Percentiles rank a stretch among this genome's conserved stretches.
phyloP scores from a whole-genome alignment of 2,113 vertebrate species.

The Psilopogon haemacephalus region DNA sequence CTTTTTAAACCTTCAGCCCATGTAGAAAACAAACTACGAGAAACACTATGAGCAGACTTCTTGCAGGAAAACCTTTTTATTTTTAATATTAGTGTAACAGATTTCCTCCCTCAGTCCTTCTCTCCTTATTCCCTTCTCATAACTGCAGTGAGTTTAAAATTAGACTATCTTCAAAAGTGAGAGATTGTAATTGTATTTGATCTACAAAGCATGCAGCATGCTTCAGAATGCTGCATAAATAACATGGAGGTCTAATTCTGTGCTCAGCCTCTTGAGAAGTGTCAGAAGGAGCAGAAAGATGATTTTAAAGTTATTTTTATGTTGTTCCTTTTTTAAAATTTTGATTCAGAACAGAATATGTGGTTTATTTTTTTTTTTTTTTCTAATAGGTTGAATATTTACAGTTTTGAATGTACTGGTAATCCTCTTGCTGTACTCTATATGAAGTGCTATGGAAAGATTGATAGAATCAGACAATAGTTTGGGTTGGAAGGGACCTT shows the following conservation, averaged over 20 bases:
- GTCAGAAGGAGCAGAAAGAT: slow-evolving; percentile 20
- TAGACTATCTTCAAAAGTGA: background rate
- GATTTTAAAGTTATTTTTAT: slow-evolving; percentile 46
- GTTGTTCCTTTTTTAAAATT: background rate
- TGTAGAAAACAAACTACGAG: background rate
- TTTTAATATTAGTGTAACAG: background rate
- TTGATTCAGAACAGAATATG: background rate
- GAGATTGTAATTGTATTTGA: slow-evolving; percentile 12
- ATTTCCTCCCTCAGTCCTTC: background rate
- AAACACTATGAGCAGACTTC: background rate
- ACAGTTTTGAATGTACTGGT: background rate
- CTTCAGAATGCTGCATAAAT: slow-evolving; percentile 25
- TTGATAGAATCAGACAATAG: no score
- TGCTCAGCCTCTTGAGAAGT: background rate
- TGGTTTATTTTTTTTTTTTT: background rate
- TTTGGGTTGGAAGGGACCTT: no score
- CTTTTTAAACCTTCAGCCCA: background rate
- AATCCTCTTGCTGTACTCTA: background rate
- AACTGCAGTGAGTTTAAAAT: slow-evolving; percentile 16
- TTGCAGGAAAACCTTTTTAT: background rate
- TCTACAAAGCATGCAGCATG: slow-evolving; percentile 2
- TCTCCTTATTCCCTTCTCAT: background rate
- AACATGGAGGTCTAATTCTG: slow-evolving; percentile 30
- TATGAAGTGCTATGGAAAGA: background rate
- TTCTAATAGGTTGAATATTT: background rate